Base-by-base conservation (phyloP, 2,113 vertebrate genomes). In the Seriola aureovittata region DNA sequence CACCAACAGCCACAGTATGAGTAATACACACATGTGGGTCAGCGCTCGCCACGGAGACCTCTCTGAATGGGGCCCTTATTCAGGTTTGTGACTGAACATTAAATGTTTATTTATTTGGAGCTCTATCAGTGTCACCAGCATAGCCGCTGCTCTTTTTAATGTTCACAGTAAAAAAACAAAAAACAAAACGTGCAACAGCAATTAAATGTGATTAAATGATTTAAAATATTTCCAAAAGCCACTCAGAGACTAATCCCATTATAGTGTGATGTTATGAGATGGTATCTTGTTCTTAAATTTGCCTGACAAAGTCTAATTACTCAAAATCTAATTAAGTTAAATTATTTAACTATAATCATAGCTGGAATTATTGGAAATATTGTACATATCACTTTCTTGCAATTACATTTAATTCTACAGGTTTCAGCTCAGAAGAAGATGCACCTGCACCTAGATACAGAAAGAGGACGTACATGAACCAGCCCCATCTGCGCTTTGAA, bases 341-440 rank as follows among this genome's bases (percentile, higher is more conserved):
- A 54, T 44, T 59, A 23, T 55, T 55, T 4, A 55, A 21, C 36
- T 34, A 16, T 1, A 11, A 4, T 57, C 1, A 59, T 9, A 34
- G 34, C 25, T 38, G 46, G 29, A 29, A 29, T 2, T 29, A 29
- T 59, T 29, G 50, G 40, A 29, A 44, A 54, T 75, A 48, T 44
- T 60, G 0, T 6, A 36, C 10, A 25, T 46, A n/a, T 42, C 23
- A 21, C 4, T n/a, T 42, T n/a, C 59, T 54, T 25, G 12, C 0
- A 59, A 32, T 69, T 17, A 42, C 2, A 8, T 63, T 81, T 62
- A 2, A 32, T 29, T 69, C 4, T 67, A 29, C 73, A 95, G 95
- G 94, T 59, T 95, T 96, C 21, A 97, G 96, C 87, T 98, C 97
- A 3, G 97, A 98, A 1, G 97, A 97, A 16, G 97, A 96, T 70